A percentile compares a stretch with the other conserved stretches of the same genome.
Conservation (phyloP, 2,888 invertebrate genomes). For the Dasysyrphus albostriatus region DNA sequence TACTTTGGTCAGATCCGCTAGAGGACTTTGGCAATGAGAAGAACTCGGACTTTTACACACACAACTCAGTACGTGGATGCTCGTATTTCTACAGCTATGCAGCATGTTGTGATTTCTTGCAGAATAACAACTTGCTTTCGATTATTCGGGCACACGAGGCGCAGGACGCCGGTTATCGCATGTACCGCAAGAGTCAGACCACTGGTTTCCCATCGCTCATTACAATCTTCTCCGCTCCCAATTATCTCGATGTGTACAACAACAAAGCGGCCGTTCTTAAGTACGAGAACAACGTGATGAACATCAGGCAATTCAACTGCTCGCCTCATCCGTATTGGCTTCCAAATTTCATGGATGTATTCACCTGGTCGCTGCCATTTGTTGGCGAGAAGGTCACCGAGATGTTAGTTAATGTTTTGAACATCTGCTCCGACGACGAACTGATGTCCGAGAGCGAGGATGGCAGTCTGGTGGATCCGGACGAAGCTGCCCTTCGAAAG, state of each 20-base stretch:
- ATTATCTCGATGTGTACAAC: slow-evolving; percentile 99
- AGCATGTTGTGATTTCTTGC: slow-evolving; percentile 99
- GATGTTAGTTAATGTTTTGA: slow-evolving; percentile 99
- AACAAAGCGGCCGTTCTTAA: slow-evolving; percentile 99
- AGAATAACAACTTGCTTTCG: slow-evolving; percentile 99
- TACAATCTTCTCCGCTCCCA: slow-evolving; percentile 99
- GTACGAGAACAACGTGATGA: slow-evolving; percentile 99
- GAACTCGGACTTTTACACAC: slow-evolving; percentile 99
- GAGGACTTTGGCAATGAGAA: slow-evolving; percentile 99
- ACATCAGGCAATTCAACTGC: slow-evolving; percentile 99
- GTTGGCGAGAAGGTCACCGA: slow-evolving; percentile 99
- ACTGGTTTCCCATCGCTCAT: slow-evolving; percentile 99
- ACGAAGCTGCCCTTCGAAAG: slow-evolving; percentile 96
- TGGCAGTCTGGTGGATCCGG: slow-evolving; percentile 85
- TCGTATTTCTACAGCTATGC: slow-evolving; percentile 99
- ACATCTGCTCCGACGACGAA: slow-evolving; percentile 99
- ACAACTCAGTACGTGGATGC: slow-evolving; percentile 99
- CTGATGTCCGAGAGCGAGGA: slow-evolving; percentile 98
- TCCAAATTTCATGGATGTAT: slow-evolving; percentile 99
- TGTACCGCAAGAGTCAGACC: slow-evolving; percentile 99
- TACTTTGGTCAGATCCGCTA: slow-evolving; percentile 99
- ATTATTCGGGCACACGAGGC: slow-evolving; percentile 99
- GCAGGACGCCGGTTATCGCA: slow-evolving; percentile 98
- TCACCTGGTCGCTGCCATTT: slow-evolving; percentile 99
- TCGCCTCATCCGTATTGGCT: slow-evolving; percentile 99